Evolutionary conservation across 2,888 invertebrate genomes (phyloP).

Genomic region (Sphecodes monilicornis): DNA sequence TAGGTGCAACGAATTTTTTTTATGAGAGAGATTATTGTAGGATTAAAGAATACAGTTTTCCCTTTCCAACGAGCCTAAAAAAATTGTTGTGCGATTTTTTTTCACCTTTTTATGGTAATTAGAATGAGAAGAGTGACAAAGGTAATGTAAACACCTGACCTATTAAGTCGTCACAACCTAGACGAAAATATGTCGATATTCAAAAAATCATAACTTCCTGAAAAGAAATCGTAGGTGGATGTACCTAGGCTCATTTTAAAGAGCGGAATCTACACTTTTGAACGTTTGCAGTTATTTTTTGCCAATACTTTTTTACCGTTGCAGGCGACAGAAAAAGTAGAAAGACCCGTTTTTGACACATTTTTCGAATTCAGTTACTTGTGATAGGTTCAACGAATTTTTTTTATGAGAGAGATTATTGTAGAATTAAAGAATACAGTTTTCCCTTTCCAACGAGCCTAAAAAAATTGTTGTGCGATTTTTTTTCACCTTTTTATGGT

Average conservation of each 20-base stretch:
- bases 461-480: not conserved
- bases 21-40: rapidly evolving
- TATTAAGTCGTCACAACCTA: too few relatives aligned
- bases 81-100: not conserved
- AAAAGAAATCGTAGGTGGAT: too few relatives aligned
- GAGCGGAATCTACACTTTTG: not conserved
- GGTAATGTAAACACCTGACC: too few relatives aligned
- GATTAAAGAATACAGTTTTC: not conserved
- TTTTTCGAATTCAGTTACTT: rapidly evolving
- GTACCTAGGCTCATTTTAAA: not conserved
- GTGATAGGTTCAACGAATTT: not conserved
- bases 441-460: not conserved
- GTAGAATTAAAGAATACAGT: not conserved
- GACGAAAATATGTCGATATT: too few relatives aligned
- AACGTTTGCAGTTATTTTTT: too few relatives aligned
- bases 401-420: rapidly evolving
- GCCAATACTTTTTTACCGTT: too few relatives aligned
- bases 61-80: not conserved
- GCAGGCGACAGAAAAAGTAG: too few relatives aligned
- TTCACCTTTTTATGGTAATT: not conserved
- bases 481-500: not conserved
- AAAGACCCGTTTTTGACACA: not conserved
- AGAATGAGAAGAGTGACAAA: not conserved
- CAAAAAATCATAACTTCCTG: too few relatives aligned
- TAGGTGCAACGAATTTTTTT: not conserved